Conservation (phyloP, 2,113 vertebrate genomes). For the Dromas ardeola region DNA sequence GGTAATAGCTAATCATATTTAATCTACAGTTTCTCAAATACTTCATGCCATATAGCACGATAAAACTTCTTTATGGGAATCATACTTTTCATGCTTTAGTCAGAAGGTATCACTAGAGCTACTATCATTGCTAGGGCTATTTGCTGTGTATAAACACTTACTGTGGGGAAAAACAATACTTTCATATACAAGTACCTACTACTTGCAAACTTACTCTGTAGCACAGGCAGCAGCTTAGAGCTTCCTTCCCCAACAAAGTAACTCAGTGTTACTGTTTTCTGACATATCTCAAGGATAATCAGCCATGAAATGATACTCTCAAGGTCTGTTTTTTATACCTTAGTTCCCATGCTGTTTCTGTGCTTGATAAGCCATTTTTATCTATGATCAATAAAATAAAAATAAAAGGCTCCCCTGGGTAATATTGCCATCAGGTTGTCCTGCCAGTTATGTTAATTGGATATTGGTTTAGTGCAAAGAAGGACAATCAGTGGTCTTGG, state of each 20-base stretch:
- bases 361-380: background rate
- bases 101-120: background rate
- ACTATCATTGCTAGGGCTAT: background rate
- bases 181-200: background rate
- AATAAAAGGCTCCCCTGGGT: background rate
- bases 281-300: background rate
- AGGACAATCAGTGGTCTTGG: background rate
- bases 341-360: background rate
- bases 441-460: background rate
- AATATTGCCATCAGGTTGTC: background rate
- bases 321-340: background rate
- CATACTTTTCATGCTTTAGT: background rate
- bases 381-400: background rate
- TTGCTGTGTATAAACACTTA: background rate
- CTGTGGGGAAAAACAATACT: background rate
- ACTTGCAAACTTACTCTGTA: background rate
- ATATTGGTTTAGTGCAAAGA: background rate
- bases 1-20: background rate
- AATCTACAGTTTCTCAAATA: background rate
- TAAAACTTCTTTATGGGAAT: background rate
- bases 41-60: fast-evolving
- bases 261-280: background rate
- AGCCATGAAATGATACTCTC: background rate
- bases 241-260: background rate
- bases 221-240: background rate